Conservation (phyloP, 2,888 invertebrate species). For the Drosophila emarginata region DNA sequence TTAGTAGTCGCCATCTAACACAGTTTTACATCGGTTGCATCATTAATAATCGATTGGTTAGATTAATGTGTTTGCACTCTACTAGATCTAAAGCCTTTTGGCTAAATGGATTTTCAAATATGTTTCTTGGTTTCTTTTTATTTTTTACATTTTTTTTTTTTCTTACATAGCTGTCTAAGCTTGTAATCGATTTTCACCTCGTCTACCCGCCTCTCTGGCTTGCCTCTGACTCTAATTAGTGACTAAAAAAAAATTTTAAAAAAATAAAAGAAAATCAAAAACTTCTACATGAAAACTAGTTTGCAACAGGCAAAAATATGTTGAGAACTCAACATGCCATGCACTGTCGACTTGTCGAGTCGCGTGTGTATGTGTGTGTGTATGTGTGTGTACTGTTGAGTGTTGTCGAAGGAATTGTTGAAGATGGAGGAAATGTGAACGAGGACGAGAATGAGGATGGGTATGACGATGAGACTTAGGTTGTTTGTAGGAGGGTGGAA, state of each 20-base stretch:
- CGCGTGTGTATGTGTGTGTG: neutral
- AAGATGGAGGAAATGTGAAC: neutral
- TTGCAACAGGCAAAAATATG: conserved; percentile 47
- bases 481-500: neutral
- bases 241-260: conserved; percentile 35
- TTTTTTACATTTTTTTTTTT: conserved; percentile 5
- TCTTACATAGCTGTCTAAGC: conserved; percentile 6
- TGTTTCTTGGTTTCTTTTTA: neutral
- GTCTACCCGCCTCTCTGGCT: conserved; percentile 9
- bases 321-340: conserved; percentile 48
- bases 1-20: neutral
- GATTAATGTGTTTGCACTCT: conserved; percentile 29
- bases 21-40: conserved; percentile 20
- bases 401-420: conserved; percentile 29
- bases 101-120: conserved; percentile 56
- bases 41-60: conserved; percentile 43
- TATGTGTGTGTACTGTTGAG: conserved; percentile 34
- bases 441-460: conserved; percentile 8
- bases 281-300: conserved; percentile 26
- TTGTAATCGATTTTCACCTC: conserved; percentile 46
- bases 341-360: conserved; percentile 17
- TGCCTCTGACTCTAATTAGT: conserved; percentile 44
- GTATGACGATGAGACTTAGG: neutral
- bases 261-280: conserved; percentile 5
- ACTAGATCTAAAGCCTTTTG: conserved; percentile 54